Evolutionary conservation across 2,888 invertebrate genomes (phyloP), one percentile per base, ranked within the genome.

Genomic region (Micoletzkya japonica): DNA sequence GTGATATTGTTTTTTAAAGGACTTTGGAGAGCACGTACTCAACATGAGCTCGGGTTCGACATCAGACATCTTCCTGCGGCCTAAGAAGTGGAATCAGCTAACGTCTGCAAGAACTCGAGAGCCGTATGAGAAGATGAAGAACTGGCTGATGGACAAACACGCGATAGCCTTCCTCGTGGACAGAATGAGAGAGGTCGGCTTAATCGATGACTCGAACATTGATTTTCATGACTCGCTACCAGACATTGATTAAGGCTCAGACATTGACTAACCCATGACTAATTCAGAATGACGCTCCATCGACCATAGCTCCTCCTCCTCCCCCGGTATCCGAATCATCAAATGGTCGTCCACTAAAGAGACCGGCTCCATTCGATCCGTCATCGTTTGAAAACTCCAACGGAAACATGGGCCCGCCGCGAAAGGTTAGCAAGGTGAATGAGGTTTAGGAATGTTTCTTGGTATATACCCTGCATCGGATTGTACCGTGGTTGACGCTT

Each of bases 41-140:
- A 96, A 95, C 0, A 89, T 97, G 36, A 95, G 95, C 0, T 96
- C 97, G 87, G 76, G 87, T 44, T 86, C 96, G 2, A 96, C 96
- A 17, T 95, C 95, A 84, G 98, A 98, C 87, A 89, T 98, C 74
- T 89, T 98, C 7, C 95, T 95, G 73, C 96, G 96, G 87, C 97
- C 97, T 4, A 97, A 97, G 85, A 96, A 96, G 0, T 97, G 97
- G 96, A 95, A 95, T 86, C 95, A 96, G 95, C 90, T 97, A 69
- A 95, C 95, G 86, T 94, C 95, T n/a, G 30, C 52, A 6, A 34
- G 49, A 24, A 24, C 30, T 4, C 54, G 61, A 7, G 70, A 61
- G 24, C 72, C 76, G 17, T 77, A 75, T 39, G 67, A 60, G 26
- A 71, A 69, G 50, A 77, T 77, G 74, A 70, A 39, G 14, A 24